Evolutionary conservation across 2,888 invertebrate genomes (phyloP).

Genomic region (Suillia variegata): DNA sequence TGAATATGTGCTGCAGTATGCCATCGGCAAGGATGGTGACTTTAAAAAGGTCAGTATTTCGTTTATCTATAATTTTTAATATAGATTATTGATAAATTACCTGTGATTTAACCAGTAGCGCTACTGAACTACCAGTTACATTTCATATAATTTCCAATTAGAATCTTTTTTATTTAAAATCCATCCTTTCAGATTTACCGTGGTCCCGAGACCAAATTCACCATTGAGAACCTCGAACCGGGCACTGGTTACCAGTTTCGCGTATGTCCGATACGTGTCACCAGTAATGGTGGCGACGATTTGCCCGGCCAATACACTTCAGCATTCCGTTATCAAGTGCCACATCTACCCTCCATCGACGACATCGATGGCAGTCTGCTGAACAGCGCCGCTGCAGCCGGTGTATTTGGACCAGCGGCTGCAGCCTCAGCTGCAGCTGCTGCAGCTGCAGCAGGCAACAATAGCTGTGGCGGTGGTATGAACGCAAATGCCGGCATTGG

Average conservation of each 20-base stretch:
- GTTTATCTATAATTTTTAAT: no score
- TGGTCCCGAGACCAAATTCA: slow-evolving; percentile 68
- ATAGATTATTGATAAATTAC: no score
- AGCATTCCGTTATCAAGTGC: slow-evolving; percentile 63
- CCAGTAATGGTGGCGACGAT: slow-evolving; percentile 64
- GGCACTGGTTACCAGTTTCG: slow-evolving; percentile 79
- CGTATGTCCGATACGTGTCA: slow-evolving; percentile 76
- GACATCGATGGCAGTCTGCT: slow-evolving; percentile 44
- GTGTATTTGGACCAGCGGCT: slow-evolving; percentile 13
- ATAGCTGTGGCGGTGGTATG: slow-evolving; percentile 32
- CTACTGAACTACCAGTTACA: no score
- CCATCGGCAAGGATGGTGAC: slow-evolving; percentile 66
- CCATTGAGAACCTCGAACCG: slow-evolving; percentile 72
- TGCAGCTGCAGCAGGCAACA: background rate
- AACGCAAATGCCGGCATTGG: slow-evolving; percentile 25
- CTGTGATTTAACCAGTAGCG: no score
- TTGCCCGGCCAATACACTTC: slow-evolving; percentile 73
- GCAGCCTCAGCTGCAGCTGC: slow-evolving; percentile 17
- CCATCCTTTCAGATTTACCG: slow-evolving; percentile 67
- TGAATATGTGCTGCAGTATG: slow-evolving; percentile 76
- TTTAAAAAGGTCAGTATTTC: slow-evolving; percentile 67
- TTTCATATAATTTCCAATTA: no score
- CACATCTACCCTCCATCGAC: slow-evolving; percentile 42
- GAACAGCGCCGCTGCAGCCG: slow-evolving; percentile 31
- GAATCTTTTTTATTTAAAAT: background rate